A percentile compares a stretch with the other conserved stretches of the same genome.
phyloP scores from a whole-genome alignment of 2,113 vertebrate species.

The Coreoperca whiteheadi region DNA sequence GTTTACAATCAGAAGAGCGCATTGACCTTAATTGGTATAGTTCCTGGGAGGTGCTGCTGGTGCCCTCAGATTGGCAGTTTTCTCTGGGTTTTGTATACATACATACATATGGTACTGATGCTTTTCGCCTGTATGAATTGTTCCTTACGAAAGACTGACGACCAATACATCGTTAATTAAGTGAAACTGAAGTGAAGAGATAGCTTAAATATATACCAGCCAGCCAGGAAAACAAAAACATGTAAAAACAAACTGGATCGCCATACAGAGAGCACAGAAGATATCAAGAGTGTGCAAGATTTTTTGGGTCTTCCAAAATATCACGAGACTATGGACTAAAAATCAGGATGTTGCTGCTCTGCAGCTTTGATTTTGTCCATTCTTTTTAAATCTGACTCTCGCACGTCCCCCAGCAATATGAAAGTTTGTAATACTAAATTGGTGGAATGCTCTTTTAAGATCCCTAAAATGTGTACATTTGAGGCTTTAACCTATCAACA shows the following conservation, averaged over 20 bases:
- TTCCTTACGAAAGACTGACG: not conserved
- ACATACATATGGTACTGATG: not conserved
- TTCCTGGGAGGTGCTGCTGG: not conserved
- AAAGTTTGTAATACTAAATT: not conserved
- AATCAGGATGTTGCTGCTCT: not conserved
- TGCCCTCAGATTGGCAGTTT: not conserved
- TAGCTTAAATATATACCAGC: slow-evolving; percentile 9
- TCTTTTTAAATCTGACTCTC: not conserved
- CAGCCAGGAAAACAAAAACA: not conserved
- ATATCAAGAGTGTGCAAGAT: not conserved
- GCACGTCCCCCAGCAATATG: not conserved
- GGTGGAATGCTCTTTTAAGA: not conserved
- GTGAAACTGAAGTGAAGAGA: not conserved
- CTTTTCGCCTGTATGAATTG: not conserved
- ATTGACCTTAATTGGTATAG: not conserved
- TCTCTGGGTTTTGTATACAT: not conserved
- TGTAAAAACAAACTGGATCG: not conserved
- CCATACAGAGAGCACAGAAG: not conserved
- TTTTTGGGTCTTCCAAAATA: not conserved
- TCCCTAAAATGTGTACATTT: not conserved
- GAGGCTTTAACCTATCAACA: not conserved
- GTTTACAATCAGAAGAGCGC: not conserved
- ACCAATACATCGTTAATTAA: not conserved
- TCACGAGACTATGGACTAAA: no score
- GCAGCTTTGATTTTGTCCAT: not conserved